Conservation (phyloP, 2,113 vertebrate species). For the Paradoxurus hermaphroditus region DNA sequence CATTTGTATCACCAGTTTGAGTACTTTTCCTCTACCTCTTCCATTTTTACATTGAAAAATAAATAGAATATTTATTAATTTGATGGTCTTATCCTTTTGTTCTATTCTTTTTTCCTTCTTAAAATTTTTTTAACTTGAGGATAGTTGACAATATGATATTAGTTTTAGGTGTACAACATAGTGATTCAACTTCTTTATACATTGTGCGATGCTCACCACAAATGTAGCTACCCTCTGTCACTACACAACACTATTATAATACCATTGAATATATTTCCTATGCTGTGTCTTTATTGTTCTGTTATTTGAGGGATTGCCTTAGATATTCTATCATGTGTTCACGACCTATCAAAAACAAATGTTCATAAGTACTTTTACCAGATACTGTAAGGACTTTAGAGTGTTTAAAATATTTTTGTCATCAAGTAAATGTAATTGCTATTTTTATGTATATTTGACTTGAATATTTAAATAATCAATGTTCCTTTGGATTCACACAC, state of each 20-base stretch:
- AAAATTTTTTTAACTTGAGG: background rate
- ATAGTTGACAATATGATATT: background rate
- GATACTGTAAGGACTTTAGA: background rate
- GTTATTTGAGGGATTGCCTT: background rate
- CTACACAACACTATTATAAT: background rate
- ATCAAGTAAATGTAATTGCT: background rate
- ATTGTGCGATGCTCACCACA: background rate
- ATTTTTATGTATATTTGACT: background rate
- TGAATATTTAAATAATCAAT: background rate
- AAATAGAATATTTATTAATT: background rate
- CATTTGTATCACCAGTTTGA: background rate
- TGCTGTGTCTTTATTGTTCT: background rate
- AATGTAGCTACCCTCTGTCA: background rate
- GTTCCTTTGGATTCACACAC: background rate
- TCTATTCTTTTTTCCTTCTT: background rate
- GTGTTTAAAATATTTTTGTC: background rate
- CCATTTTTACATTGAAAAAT: background rate
- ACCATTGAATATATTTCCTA: background rate
- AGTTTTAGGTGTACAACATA: background rate
- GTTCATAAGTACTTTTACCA: background rate
- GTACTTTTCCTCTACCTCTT: background rate
- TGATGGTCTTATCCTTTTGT: background rate
- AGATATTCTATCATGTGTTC: background rate
- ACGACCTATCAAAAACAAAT: background rate
- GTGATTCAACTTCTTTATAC: background rate